These are phyloP conservation scores for Leptopilina boulardi DNA, from an alignment of 1,140 invertebrate genomes.

Conservation along the genomic window DNA sequence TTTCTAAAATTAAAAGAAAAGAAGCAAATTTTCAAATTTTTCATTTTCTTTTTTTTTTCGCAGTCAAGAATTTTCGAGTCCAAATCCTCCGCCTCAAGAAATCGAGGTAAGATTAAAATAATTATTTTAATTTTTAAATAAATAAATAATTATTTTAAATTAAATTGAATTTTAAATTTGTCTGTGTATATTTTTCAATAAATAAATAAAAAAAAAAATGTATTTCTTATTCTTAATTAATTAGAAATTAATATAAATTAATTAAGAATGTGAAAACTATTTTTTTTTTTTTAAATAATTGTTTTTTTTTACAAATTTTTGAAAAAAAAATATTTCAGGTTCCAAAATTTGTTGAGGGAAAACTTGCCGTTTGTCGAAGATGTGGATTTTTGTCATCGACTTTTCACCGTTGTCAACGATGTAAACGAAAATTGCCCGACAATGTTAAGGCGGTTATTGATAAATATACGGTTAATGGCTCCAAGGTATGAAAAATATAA, in stretches of 20 bases:
- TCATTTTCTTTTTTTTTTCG: neutral
- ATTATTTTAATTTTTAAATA: too few species aligned
- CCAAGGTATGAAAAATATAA: constrained; percentile 61
- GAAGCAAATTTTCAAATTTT: too few species aligned
- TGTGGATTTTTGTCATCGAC: constrained; percentile 85
- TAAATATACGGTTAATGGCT: constrained; percentile 40
- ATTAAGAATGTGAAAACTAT: too few species aligned
- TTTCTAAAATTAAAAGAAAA: neutral
- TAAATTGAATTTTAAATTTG: too few species aligned
- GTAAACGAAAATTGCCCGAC: constrained; percentile 75
- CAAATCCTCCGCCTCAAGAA: neutral
- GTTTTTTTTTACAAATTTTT: too few species aligned
- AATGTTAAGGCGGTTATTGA: constrained; percentile 74
- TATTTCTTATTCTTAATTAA: too few species aligned
- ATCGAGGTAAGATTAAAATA: neutral
- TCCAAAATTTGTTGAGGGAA: constrained; percentile 81
- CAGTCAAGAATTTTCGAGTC: neutral
- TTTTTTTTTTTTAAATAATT: too few species aligned
- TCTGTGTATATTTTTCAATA: too few species aligned
- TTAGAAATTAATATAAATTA: too few species aligned
- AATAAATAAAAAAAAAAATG: too few species aligned
- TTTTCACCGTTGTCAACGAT: constrained; percentile 84
- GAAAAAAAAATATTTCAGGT: too few species aligned
- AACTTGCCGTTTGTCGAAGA: constrained; percentile 82
- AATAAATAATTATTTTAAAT: too few species aligned